Evolutionary conservation across 2,888 invertebrate genomes (phyloP), one percentile per base, ranked within the genome.

Genomic region (Strigamia maritima): DNA sequence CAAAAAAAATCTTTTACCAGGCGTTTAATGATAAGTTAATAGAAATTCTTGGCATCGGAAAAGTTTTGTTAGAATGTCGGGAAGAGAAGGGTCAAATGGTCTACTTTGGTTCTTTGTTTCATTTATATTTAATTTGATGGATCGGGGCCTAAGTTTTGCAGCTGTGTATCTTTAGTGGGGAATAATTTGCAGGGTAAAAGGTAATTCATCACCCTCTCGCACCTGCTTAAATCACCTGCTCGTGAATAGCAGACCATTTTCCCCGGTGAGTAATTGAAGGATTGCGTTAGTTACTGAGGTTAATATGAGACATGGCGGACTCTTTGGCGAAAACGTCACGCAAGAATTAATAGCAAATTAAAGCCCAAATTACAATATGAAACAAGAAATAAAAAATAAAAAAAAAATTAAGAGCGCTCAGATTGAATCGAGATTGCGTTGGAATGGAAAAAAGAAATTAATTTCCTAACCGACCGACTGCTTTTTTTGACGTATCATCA

Each of bases 201-300:
- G 60, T 24, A 65, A 65, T 65, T 65, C 60, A 65, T 65, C 60
- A 65, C 24, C 19, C 22, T 24, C 60, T 22, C 60, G 19, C 60
- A 65, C 22, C 24, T 12, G 60, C 24, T 65, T 65, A 65, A 65
- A 65, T 65, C 60, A 65, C 60, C 44, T 44, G 44, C 44, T 44
- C 60, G 60, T 22, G 35, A 35, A 65, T 24, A 65, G 44, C 16
- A 44, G 44, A 65, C 22, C 60, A n/a, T 24, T 65, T 65, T 65
- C 60, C 60, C 60, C 22, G 60, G 60, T 65, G 60, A 65, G 22
- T 65, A 65, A 65, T 65, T 65, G 60, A 65, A 22, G 60, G 60
- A 65, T 65, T 65, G 60, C 60, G 12, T 65, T 24, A 22, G 60
- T 24, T 6, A 65, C 24, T 65, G 60, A 19, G 60, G 60, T 65